Evolutionary conservation across 1,140 invertebrate species (phyloP), one percentile per base, ranked within the genome.

Genomic region (Oryctes rhinoceros): DNA sequence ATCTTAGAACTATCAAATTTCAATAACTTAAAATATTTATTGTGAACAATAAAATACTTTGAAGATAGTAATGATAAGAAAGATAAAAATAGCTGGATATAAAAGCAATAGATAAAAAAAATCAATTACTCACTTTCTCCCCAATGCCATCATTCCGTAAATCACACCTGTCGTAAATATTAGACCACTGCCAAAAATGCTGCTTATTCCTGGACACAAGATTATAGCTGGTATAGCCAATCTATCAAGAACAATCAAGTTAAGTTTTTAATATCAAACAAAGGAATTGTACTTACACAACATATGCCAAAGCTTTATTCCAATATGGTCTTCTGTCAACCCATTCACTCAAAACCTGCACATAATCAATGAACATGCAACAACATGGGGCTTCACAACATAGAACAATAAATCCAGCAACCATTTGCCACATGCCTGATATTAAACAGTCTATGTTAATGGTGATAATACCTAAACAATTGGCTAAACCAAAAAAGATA

Each of bases 111-210:
- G 74, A 71, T 76, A 76, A 80, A 11, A 80, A 11, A 81, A 67
- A 15, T 11, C 18, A 24, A 76, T 79, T 77, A 93, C 94, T 94
- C 89, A 96, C 96, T 96, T 97, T 89, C 92, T 96, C 79, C 95
- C 96, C 81, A 99, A 90, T 39, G 96, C 93, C 95, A 98, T 97
- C 90, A 98, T 92, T 84, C 96, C 97, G 88, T 99, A 98, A 53
- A 98, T 90, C 79, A 96, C 91, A 62, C 97, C 97, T 76, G 96
- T 96, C 15, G 89, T 92, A 88, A 98, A 96, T 85, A 99, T 94
- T 48, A 97, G 87, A 47, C 95, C 96, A 89, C 94, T 93, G 83
- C 96, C 96, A 87, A 98, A 93, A 83, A 97, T 89, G 82, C 94
- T 96, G 82, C 91, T 91, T 30, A 96, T 71, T 47, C 91, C 92